phyloP scores from a whole-genome alignment of 2,797 vertebrate species.

The Anisognathus igniventris region DNA sequence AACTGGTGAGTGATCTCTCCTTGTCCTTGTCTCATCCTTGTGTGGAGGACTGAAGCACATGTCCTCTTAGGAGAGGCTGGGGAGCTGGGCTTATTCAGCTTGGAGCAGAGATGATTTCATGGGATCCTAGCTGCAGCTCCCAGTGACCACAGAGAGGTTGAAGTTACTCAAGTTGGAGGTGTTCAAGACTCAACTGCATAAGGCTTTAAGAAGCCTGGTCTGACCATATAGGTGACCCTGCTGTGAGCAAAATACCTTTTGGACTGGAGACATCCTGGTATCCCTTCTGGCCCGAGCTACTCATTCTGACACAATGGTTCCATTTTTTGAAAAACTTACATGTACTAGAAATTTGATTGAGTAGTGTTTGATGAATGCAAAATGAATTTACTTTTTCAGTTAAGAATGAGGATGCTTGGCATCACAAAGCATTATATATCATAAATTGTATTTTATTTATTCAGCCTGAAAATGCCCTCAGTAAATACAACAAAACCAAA shows the following conservation, averaged over 20 bases:
- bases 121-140: neutral
- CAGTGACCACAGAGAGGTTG: fast-evolving
- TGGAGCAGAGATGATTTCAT: neutral
- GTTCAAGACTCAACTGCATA: neutral
- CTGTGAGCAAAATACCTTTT: neutral
- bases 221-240: neutral
- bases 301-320: neutral
- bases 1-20: neutral
- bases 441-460: neutral
- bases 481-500: neutral
- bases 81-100: neutral
- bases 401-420: neutral
- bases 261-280: neutral
- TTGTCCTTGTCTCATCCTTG: neutral
- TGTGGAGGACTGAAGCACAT: fast-evolving
- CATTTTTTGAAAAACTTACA: neutral
- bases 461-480: neutral
- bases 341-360: neutral
- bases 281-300: fast-evolving
- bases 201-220: neutral
- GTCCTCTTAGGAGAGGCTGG: neutral
- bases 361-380: neutral
- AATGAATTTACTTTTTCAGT: neutral
- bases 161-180: neutral
- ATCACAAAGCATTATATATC: neutral